Conservation (phyloP, 2,113 vertebrate genomes). For the Sinocyclocheilus maitianheensis region DNA sequence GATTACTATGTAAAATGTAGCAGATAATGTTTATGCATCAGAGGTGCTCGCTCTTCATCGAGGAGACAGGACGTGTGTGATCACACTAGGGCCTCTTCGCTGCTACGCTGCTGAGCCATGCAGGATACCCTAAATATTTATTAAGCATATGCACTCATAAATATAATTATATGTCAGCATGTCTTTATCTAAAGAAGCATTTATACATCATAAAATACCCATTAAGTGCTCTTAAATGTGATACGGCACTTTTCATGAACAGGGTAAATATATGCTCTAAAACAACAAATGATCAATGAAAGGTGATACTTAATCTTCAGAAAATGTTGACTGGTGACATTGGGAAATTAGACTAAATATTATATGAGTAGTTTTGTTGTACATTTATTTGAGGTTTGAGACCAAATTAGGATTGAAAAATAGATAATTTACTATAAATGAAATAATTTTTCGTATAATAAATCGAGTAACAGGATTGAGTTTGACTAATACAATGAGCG, state of each 20-base stretch:
- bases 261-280: too few relatives aligned
- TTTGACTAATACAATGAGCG: neutral
- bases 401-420: neutral
- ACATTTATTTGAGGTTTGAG: neutral
- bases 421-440: neutral
- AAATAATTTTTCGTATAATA: neutral
- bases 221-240: neutral
- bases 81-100: neutral
- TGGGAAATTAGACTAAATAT: neutral
- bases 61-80: neutral
- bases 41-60: neutral
- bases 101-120: neutral
- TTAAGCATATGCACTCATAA: slow-evolving; percentile 1
- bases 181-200: slow-evolving; percentile 1
- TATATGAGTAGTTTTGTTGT: neutral
- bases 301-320: neutral
- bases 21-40: slow-evolving; percentile 19
- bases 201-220: neutral
- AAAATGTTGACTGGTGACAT: neutral
- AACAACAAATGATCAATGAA: slow-evolving; percentile 3
- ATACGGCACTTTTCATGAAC: neutral
- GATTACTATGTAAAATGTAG: slow-evolving; percentile 15
- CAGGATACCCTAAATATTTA: slow-evolving; percentile 11
- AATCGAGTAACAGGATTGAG: neutral
- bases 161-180: neutral